These are phyloP conservation scores for Scaeva pyrastri DNA, from an alignment of 2,888 invertebrate species.

Conservation along the genomic window DNA sequence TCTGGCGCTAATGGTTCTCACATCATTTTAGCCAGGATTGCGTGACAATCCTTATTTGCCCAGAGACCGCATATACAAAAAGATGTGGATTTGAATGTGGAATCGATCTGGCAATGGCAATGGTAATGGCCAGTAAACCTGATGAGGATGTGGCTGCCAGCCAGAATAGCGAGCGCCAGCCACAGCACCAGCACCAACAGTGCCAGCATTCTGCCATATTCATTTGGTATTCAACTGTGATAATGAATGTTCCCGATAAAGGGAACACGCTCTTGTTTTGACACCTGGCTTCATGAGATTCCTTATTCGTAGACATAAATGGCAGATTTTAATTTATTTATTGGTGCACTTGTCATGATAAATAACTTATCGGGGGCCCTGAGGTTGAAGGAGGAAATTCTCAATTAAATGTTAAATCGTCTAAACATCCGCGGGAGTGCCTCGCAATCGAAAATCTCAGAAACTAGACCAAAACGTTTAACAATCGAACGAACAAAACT, in stretches of 20 bases:
- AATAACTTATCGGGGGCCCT: too few relatives aligned
- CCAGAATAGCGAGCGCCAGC: too few relatives aligned
- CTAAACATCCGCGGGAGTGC: neutral
- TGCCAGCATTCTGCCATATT: neutral
- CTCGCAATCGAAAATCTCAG: neutral
- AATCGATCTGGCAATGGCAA: constrained; percentile 9
- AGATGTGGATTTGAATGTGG: too few relatives aligned
- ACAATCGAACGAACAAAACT: neutral
- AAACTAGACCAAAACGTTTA: constrained; percentile 23
- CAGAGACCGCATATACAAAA: constrained; percentile 1
- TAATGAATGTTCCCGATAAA: constrained; percentile 49
- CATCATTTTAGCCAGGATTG: constrained; percentile 64
- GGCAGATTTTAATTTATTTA: neutral
- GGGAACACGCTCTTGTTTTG: constrained; percentile 44
- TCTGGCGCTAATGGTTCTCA: constrained; percentile 74
- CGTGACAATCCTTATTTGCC: constrained; percentile 68
- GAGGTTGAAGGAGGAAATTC: neutral
- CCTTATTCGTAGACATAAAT: neutral
- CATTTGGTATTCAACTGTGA: neutral
- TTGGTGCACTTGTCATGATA: neutral
- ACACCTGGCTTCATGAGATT: constrained; percentile 20
- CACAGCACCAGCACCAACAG: too few relatives aligned
- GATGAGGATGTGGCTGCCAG: too few relatives aligned
- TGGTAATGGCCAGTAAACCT: too few relatives aligned
- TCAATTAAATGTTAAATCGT: neutral